Evolutionary conservation across 2,797 vertebrate genomes (phyloP).

Genomic region (Danio albolineatus): DNA sequence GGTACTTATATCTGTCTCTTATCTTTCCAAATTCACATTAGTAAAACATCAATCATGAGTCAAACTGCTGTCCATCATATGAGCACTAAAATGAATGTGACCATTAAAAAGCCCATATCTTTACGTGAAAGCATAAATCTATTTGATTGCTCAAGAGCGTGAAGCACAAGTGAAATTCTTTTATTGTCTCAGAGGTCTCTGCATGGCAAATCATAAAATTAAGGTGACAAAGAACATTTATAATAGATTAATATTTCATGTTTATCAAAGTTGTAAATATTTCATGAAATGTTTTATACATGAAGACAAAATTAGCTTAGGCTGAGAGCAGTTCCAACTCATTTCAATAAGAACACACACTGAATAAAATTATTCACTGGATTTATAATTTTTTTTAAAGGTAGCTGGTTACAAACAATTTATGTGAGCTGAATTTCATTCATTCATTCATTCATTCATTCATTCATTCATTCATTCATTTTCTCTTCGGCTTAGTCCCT

Average conservation of each 20-base stretch:
- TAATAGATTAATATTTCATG: slow-evolving; percentile 53
- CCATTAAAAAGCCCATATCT: not conserved
- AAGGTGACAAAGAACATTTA: slow-evolving; percentile 48
- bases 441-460: too few species aligned
- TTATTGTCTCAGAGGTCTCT: not conserved
- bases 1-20: not conserved
- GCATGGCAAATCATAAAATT: slow-evolving; percentile 36
- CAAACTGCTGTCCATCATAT: not conserved
- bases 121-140: not conserved
- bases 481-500: too few species aligned
- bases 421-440: too few species aligned
- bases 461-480: too few species aligned
- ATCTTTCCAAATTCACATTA: not conserved
- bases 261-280: slow-evolving; percentile 61
- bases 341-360: slow-evolving; percentile 48
- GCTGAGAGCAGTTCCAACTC: slow-evolving; percentile 52
- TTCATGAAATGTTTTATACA: slow-evolving; percentile 61
- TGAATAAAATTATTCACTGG: too few species aligned
- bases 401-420: too few species aligned
- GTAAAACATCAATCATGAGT: not conserved
- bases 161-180: not conserved
- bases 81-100: not conserved
- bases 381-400: too few species aligned
- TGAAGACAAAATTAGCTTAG: slow-evolving; percentile 57
- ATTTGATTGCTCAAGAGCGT: not conserved